phyloP scores from a whole-genome alignment of 2,888 invertebrate species.

The Troides oblongomaculatus region DNA sequence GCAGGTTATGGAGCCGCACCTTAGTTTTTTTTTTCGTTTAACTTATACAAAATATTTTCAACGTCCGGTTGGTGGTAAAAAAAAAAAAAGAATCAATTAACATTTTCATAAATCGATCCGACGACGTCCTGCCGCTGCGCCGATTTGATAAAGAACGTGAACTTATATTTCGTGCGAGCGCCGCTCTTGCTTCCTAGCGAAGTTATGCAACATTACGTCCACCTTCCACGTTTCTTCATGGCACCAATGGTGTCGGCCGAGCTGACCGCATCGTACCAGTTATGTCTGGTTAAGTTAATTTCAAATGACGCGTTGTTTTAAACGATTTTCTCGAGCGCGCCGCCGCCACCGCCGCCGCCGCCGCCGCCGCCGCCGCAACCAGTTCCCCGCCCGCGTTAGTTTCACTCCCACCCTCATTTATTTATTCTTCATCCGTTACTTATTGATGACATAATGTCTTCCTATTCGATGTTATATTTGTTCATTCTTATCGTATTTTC shows the following conservation, averaged over 20 bases:
- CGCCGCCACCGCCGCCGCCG: conserved; percentile 13
- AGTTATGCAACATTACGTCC: conserved; percentile 55
- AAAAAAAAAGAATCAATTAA: conserved; percentile 1
- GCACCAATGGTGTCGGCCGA: conserved; percentile 41
- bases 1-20: conserved; percentile 17
- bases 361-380: neutral
- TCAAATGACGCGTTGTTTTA: conserved; percentile 49
- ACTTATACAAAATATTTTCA: conserved; percentile 6
- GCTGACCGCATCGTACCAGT: conserved; percentile 50
- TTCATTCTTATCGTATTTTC: no score
- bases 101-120: conserved; percentile 1
- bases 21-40: conserved; percentile 8
- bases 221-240: conserved; percentile 57
- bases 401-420: no score
- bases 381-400: no score
- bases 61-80: neutral
- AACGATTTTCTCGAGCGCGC: conserved; percentile 34
- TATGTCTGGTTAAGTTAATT: conserved; percentile 51
- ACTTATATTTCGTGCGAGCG: conserved; percentile 15
- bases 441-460: no score
- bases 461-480: no score
- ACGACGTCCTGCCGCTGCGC: neutral
- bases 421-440: no score
- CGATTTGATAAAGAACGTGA: conserved; percentile 1
- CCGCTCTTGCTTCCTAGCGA: conserved; percentile 42